A percentile compares a stretch with the other conserved stretches of the same genome.
Evolutionary conservation across 2,113 vertebrate species (phyloP).

Genomic region (Tachuris rubrigastra): DNA sequence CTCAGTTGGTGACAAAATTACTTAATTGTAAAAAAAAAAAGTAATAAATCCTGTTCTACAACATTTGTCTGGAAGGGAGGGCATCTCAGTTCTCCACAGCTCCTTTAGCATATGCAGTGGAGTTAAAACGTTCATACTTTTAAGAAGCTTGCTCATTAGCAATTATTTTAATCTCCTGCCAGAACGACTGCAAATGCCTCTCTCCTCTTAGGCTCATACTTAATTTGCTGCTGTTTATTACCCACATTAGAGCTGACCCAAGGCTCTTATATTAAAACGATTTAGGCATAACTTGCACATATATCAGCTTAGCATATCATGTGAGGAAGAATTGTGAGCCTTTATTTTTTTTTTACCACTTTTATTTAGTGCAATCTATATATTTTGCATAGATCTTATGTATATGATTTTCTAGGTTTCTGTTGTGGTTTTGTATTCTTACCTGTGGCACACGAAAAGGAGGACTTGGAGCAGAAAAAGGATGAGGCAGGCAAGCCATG

Average conservation of each 20-base stretch:
- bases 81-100: not conserved
- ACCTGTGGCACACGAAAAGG: not conserved
- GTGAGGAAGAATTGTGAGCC: not conserved
- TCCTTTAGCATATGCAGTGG: not conserved
- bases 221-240: not conserved
- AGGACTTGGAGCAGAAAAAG: not conserved
- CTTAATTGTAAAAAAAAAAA: not conserved
- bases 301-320: not conserved
- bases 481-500: not conserved
- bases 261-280: not conserved
- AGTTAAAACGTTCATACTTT: not conserved
- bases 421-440: not conserved
- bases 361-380: not conserved
- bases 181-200: not conserved
- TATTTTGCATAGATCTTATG: not conserved
- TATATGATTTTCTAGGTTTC: not conserved
- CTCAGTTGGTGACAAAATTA: not conserved
- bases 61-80: not conserved
- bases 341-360: not conserved
- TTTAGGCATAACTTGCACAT: not conserved
- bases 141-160: not conserved
- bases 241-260: not conserved
- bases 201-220: not conserved
- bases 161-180: constrained; percentile 1
- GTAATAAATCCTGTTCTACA: not conserved